These are phyloP conservation scores for Cepaea hortensis DNA, from an alignment of 2,888 invertebrate species.

Conservation along the genomic window DNA sequence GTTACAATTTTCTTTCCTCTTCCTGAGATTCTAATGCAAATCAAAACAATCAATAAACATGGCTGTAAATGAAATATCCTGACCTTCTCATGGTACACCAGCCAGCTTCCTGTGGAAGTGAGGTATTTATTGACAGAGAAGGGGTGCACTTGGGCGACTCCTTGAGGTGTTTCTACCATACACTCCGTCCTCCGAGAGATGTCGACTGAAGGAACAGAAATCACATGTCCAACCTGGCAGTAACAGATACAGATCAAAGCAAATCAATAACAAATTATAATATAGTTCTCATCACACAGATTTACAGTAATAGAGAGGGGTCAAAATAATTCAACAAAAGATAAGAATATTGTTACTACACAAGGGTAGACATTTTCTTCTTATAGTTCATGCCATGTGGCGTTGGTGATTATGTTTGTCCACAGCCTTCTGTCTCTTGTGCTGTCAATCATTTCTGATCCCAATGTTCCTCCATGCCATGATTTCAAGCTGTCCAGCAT, in stretches of 20 bases:
- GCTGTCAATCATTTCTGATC: no score
- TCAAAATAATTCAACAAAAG: no score
- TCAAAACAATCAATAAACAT: background rate
- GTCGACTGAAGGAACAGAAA: constrained; percentile 32
- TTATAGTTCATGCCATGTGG: no score
- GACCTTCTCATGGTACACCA: constrained; percentile 74
- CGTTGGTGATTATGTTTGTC: no score
- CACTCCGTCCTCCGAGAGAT: constrained; percentile 58
- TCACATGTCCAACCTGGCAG: constrained; percentile 39
- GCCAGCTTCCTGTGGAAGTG: constrained; percentile 63
- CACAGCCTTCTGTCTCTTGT: no score
- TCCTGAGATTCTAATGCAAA: no score
- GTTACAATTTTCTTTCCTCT: no score
- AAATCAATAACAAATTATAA: background rate
- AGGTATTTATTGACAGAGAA: constrained; percentile 72
- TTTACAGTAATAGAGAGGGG: no score
- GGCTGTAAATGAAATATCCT: background rate
- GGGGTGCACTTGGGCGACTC: constrained; percentile 69
- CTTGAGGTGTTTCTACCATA: constrained; percentile 69
- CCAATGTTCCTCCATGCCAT: no score
- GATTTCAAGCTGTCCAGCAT: no score
- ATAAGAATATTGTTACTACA: no score
- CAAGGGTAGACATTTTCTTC: no score
- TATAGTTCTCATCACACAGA: background rate
- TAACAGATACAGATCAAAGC: background rate